These are phyloP conservation scores for Atlantisia rogersi DNA, from an alignment of 2,113 vertebrate species.

Conservation along the genomic window DNA sequence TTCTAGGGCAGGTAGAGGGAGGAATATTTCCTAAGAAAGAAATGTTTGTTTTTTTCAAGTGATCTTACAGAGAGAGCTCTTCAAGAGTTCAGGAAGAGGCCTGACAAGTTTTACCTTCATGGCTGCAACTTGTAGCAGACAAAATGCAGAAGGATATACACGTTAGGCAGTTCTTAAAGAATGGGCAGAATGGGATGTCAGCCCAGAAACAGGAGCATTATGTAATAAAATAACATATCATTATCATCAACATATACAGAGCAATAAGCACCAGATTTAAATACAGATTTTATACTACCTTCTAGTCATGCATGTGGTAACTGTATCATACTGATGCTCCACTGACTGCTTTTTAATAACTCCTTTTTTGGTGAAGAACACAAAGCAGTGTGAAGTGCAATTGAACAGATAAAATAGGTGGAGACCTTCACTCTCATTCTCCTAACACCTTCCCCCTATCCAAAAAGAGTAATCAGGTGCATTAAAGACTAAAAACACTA, in stretches of 20 bases:
- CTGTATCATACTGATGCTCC: background rate
- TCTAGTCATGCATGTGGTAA: background rate
- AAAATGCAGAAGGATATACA: background rate
- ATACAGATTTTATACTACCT: background rate
- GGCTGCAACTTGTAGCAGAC: background rate
- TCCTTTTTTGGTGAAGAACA: background rate
- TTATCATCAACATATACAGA: background rate
- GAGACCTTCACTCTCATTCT: background rate
- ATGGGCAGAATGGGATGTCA: background rate
- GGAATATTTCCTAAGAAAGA: background rate
- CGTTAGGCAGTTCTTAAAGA: background rate
- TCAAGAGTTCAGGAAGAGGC: background rate
- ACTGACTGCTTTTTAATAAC: background rate
- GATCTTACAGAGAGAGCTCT: background rate
- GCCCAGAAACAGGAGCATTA: background rate
- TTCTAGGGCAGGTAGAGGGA: background rate
- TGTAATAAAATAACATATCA: background rate
- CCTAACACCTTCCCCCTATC: background rate
- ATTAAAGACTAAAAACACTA: background rate
- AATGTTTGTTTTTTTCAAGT: background rate
- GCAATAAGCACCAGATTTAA: background rate
- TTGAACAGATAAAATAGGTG: background rate
- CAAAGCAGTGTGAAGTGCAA: background rate
- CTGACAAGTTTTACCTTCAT: background rate
- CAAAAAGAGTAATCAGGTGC: background rate